Percentiles rank a stretch among this genome's conserved stretches.
phyloP scores from a whole-genome alignment of 2,888 invertebrate genomes.

The Ormyrus thymus region DNA sequence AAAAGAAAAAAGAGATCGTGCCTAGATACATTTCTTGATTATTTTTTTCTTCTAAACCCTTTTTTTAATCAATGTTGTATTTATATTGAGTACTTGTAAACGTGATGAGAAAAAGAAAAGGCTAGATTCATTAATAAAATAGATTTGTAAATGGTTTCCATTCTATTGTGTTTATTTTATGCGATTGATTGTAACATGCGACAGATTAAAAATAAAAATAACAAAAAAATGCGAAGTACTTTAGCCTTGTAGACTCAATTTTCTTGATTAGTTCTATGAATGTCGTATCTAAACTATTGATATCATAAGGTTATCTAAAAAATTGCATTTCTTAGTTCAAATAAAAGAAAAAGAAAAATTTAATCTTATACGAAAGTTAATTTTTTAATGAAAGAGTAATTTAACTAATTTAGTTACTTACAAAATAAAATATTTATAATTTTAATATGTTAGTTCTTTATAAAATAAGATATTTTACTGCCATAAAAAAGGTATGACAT shows the following conservation, averaged over 20 bases:
- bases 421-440: slow-evolving; percentile 5
- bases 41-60: background rate
- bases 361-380: too few species aligned
- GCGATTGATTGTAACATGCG: slow-evolving; percentile 1
- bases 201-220: slow-evolving; percentile 31
- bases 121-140: slow-evolving; percentile 19
- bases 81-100: slow-evolving; percentile 41
- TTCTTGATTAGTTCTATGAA: slow-evolving; percentile 26
- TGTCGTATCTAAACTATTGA: slow-evolving; percentile 19
- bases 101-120: slow-evolving; percentile 15
- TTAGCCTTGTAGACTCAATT: slow-evolving; percentile 44
- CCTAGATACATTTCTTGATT: slow-evolving; percentile 20
- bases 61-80: slow-evolving; percentile 42
- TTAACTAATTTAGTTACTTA: background rate
- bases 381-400: background rate
- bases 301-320: background rate
- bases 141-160: slow-evolving; percentile 4
- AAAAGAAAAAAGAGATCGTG: background rate
- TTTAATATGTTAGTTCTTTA: slow-evolving; percentile 15
- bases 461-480: slow-evolving; percentile 11
- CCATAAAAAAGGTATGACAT: slow-evolving; percentile 17
- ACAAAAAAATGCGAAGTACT: slow-evolving; percentile 33
- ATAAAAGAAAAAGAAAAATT: too few species aligned
- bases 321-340: too few species aligned
- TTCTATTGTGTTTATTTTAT: slow-evolving; percentile 21